phyloP scores from a whole-genome alignment of 2,113 vertebrate species.

The Chauna torquata region DNA sequence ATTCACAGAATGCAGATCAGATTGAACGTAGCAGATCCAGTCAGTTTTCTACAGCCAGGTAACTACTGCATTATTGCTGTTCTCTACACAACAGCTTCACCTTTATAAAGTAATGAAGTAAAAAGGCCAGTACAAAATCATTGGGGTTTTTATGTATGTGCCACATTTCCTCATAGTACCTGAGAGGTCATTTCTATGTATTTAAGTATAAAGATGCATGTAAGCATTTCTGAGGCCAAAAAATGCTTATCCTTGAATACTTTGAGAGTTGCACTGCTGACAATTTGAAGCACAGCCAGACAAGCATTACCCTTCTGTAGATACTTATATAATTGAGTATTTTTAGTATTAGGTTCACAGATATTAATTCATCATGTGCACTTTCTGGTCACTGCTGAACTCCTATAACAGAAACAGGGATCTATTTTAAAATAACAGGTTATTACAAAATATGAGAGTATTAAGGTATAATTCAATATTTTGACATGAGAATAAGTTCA shows the following conservation, averaged over 20 bases:
- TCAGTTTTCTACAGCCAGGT: not conserved
- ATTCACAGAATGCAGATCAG: not conserved
- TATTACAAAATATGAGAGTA: not conserved
- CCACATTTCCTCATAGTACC: not conserved
- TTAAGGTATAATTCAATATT: not conserved
- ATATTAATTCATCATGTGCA: not conserved
- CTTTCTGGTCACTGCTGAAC: not conserved
- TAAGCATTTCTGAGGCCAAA: not conserved
- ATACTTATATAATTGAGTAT: not conserved
- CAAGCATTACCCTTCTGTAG: not conserved
- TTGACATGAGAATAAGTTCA: not conserved
- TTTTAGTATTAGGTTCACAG: slow-evolving; percentile 1
- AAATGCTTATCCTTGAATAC: not conserved
- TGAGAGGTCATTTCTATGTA: not conserved
- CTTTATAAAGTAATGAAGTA: not conserved
- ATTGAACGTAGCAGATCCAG: not conserved
- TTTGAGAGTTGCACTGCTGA: not conserved
- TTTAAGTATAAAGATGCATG: not conserved
- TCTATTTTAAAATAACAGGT: not conserved
- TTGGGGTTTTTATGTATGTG: not conserved
- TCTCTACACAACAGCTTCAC: not conserved
- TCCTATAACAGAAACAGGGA: not conserved
- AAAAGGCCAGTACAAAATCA: not conserved
- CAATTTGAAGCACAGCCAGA: not conserved
- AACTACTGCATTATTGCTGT: not conserved